These are phyloP conservation scores for Ciconia maguari DNA, from an alignment of 2,113 vertebrate genomes.

Conservation along the genomic window DNA sequence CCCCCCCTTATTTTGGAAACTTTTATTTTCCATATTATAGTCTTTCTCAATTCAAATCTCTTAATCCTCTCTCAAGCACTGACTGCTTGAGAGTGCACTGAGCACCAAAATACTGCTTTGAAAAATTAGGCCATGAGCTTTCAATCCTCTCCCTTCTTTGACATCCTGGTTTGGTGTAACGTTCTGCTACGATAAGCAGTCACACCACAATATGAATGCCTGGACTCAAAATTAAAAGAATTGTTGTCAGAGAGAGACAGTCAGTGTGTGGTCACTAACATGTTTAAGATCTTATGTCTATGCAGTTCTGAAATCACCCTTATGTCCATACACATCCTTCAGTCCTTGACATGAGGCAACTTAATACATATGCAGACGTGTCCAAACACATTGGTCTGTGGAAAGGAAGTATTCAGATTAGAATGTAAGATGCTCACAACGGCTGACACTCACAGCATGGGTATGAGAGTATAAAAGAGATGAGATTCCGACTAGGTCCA, in stretches of 20 bases:
- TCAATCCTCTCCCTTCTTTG: background rate
- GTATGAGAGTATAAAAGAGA: background rate
- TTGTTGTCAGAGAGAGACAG: background rate
- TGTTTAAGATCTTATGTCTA: background rate
- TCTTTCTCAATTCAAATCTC: background rate
- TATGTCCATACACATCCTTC: background rate
- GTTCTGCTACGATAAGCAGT: background rate
- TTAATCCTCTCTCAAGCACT: background rate
- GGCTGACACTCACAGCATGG: background rate
- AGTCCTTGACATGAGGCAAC: background rate
- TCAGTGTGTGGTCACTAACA: background rate
- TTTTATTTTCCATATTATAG: background rate
- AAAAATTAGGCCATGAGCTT: background rate
- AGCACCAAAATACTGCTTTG: background rate
- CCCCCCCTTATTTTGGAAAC: background rate
- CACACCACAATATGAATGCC: background rate
- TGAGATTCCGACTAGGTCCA: background rate
- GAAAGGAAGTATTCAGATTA: background rate
- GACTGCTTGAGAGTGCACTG: no score
- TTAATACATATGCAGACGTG: background rate
- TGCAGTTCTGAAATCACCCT: background rate
- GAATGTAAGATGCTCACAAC: background rate
- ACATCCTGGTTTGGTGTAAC: background rate
- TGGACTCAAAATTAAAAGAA: background rate
- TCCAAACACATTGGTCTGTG: background rate